These are phyloP conservation scores for Collichthys lucidus DNA, from an alignment of 2,113 vertebrate genomes.

Conservation along the genomic window DNA sequence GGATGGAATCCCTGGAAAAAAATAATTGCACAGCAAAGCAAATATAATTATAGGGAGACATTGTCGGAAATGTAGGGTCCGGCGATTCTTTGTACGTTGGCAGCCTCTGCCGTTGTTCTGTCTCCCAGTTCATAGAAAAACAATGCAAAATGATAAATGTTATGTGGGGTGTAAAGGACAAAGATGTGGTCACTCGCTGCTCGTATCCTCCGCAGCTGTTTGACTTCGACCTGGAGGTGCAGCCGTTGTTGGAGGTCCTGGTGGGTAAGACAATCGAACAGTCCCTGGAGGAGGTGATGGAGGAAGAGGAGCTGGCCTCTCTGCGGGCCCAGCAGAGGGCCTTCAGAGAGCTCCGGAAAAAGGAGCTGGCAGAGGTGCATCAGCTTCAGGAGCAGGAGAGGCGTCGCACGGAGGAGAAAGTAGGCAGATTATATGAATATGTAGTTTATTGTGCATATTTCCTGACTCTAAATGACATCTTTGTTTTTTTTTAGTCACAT, in stretches of 20 bases:
- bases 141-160: neutral
- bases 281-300: slow-evolving; percentile 93
- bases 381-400: slow-evolving; percentile 92
- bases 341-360: slow-evolving; percentile 85
- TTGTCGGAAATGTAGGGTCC: too few relatives aligned
- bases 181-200: neutral
- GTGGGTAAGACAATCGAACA: slow-evolving; percentile 94
- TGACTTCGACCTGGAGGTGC: slow-evolving; percentile 95
- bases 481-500: too few relatives aligned
- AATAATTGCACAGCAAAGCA: too few relatives aligned
- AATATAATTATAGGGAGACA: too few relatives aligned
- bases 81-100: too few relatives aligned
- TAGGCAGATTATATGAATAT: slow-evolving; percentile 42
- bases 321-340: slow-evolving; percentile 83
- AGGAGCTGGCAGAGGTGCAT: slow-evolving; percentile 90
- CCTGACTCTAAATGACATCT: too few relatives aligned
- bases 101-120: too few relatives aligned
- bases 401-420: slow-evolving; percentile 88
- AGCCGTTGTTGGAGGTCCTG: slow-evolving; percentile 91
- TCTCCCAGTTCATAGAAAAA: neutral
- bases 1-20: too few relatives aligned
- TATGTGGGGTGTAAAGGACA: neutral
- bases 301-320: slow-evolving; percentile 93
- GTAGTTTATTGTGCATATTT: neutral
- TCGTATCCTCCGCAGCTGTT: slow-evolving; percentile 87